phyloP scores from a whole-genome alignment of 2,888 invertebrate genomes.

The Lepidochitona cinerea region DNA sequence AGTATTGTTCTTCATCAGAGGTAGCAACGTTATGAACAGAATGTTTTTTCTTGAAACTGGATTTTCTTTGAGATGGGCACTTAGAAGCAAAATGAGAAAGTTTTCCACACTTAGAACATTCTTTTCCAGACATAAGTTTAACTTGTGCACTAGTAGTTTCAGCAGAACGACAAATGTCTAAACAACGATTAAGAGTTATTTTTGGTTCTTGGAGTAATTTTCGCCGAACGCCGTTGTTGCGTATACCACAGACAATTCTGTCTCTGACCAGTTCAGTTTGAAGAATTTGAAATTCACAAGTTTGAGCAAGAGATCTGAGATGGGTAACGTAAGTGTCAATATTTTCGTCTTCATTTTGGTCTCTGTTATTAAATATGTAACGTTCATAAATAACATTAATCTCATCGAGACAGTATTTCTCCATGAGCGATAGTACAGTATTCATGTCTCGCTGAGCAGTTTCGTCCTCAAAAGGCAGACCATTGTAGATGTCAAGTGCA shows the following conservation, averaged over 20 bases:
- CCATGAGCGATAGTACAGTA: background rate
- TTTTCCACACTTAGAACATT: no score
- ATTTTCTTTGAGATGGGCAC: no score
- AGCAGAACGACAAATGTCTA: conserved; percentile 6
- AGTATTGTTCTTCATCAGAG: no score
- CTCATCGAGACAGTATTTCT: background rate
- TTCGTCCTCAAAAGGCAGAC: background rate
- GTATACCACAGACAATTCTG: conserved; percentile 6
- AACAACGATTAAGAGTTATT: background rate
- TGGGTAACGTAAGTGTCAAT: background rate
- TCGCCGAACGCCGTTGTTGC: background rate
- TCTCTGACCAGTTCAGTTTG: conserved; percentile 7
- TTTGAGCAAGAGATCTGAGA: background rate
- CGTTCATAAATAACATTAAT: background rate
- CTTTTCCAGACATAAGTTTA: background rate
- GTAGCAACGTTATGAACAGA: no score
- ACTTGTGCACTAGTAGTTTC: background rate
- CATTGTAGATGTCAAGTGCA: background rate
- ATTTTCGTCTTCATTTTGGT: background rate
- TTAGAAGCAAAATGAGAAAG: no score
- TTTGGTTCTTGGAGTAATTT: background rate
- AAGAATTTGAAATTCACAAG: conserved; percentile 1
- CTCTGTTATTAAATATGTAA: background rate
- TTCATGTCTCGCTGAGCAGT: background rate
- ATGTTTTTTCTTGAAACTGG: no score